Evolutionary conservation across 2,797 vertebrate species (phyloP).

Genomic region (Pristis pectinata): DNA sequence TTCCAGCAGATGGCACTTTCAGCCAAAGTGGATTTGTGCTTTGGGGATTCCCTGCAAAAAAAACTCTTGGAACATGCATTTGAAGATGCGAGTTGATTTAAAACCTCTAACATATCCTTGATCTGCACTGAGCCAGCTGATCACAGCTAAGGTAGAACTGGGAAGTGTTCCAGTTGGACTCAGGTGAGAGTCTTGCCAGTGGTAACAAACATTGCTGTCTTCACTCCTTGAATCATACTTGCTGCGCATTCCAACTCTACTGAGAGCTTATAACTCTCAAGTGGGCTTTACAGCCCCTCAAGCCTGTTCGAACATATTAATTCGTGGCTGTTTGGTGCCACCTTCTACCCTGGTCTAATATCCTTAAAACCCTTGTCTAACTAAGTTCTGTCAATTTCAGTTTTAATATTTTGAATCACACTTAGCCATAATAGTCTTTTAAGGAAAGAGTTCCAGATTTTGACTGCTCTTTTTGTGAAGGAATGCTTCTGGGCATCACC

Average conservation of each 20-base stretch:
- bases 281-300: neutral
- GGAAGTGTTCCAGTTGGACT: neutral
- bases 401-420: too few relatives aligned
- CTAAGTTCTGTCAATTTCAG: too few relatives aligned
- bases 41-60: neutral
- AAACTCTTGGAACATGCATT: neutral
- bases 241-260: neutral
- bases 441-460: too few relatives aligned
- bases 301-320: neutral
- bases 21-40: neutral
- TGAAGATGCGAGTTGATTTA: neutral
- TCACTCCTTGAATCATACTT: neutral
- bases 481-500: too few relatives aligned
- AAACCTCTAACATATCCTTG: neutral
- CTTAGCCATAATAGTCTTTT: too few relatives aligned
- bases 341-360: too few relatives aligned
- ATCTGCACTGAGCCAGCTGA: neutral
- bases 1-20: slow-evolving; percentile 12
- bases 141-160: neutral
- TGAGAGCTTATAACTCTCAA: neutral
- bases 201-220: neutral
- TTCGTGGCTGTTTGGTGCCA: neutral
- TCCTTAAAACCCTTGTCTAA: too few relatives aligned
- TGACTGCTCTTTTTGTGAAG: too few relatives aligned
- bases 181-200: neutral